Evolutionary conservation across 2,888 invertebrate species (phyloP), one percentile per base, ranked within the genome.

Genomic region (Thereva unica): DNA sequence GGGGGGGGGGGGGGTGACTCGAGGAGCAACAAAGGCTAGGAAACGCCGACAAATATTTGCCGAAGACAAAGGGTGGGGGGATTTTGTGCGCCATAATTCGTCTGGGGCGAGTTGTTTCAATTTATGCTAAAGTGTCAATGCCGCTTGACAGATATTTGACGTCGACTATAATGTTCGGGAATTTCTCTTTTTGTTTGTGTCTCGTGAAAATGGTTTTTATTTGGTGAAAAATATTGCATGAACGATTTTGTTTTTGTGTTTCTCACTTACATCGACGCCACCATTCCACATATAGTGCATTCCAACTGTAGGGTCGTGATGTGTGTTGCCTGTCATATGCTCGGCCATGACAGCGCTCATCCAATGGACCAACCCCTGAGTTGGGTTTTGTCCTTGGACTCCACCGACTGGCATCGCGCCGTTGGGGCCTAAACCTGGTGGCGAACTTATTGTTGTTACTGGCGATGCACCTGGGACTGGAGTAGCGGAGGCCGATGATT

Each of bases 331-430:
- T 81, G 93, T 94, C 89, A 94, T 94, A 80, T 95, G 94, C 78
- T 95, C 95, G 68, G 95, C 94, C 95, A 95, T 95, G 76, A 95
- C 94, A 45, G 81, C 81, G 78, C 94, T 93, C 93, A 95, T 94
- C 95, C 95, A 95, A 84, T 95, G 95, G 78, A 94, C 94, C 78
- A 94, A 86, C 69, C 92, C 92, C 77, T 90, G 90, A 56, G 89
- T 87, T 72, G 87, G 87, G 80, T 86, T 86, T 80, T 86, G 86
- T 76, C 86, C 80, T 75, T 82, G 82, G 64, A 80, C 81, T 70
- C 82, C 77, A 65, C 81, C 80, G 70, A 81, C 82, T 70, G 82
- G 82, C 78, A 81, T 81, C 64, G 49, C 67, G 69, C 63, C 69
- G 57, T 67, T 70, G 0, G 68, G 63, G 45, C 68, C 65, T 69